Evolutionary conservation across 1,140 invertebrate species (phyloP).

Genomic region (Drosophila obscura): DNA sequence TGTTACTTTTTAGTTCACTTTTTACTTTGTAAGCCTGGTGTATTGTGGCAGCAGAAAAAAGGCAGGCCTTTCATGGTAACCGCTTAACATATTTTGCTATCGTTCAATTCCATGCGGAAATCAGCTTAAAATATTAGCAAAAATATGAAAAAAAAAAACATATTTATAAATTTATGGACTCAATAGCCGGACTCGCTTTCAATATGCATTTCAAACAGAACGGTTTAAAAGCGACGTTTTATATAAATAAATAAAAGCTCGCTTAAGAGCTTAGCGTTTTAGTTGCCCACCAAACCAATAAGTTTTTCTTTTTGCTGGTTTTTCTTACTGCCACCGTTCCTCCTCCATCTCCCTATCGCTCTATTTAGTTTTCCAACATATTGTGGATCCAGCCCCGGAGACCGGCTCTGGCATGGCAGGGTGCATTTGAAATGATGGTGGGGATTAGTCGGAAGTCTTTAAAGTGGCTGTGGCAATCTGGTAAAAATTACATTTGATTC

Average conservation of each 20-base stretch:
- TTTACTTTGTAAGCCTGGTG: constrained; percentile 22
- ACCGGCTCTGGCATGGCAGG: constrained; percentile 2
- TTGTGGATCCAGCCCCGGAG: constrained; percentile 11
- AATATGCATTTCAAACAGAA: constrained; percentile 54
- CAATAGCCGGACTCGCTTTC: constrained; percentile 45
- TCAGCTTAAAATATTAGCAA: constrained; percentile 76
- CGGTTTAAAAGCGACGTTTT: constrained; percentile 38
- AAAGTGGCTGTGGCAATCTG: not conserved
- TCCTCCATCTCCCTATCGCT: not conserved
- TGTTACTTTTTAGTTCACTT: constrained; percentile 25
- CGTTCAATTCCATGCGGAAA: constrained; percentile 69
- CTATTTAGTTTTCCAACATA: not conserved
- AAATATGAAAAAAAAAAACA: constrained; percentile 39
- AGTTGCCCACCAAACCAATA: constrained; percentile 17
- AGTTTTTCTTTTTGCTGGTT: constrained; percentile 15
- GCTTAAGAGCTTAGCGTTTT: constrained; percentile 71
- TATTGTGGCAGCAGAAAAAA: constrained; percentile 24
- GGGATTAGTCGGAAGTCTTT: constrained; percentile 2
- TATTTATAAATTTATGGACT: constrained; percentile 43
- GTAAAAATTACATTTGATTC: no score
- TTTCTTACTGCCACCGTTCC: not conserved
- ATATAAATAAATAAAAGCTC: constrained; percentile 68
- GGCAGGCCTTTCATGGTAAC: constrained; percentile 12
- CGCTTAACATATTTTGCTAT: constrained; percentile 70
- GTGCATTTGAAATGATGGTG: constrained; percentile 1